Evolutionary conservation across 2,797 vertebrate species (phyloP), one percentile per base, ranked within the genome.

Genomic region (Scyliorhinus canicula): DNA sequence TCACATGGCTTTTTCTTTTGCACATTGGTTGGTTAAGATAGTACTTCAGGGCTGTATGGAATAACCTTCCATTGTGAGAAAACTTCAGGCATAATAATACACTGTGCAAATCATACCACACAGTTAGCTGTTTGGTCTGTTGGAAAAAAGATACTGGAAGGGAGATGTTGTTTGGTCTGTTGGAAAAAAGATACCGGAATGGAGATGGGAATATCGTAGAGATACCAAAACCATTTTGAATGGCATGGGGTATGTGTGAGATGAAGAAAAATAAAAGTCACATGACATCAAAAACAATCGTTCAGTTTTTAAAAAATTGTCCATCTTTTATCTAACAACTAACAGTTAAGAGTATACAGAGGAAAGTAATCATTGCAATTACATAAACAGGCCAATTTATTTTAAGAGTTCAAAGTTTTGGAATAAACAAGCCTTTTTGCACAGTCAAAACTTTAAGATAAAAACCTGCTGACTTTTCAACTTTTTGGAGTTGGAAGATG

Each of bases 381-480:
- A 94, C 50, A 31, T 94, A 94, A 93, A 71, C 11, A 93, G 40
- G 69, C 93, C 93, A 71, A 94, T 94, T 94, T 52, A 47, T 52
- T 93, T 67, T n/a, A 74, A 94, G 47, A 71, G 93, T 94, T 71
- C 67, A 71, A 94, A 94, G 67, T 55, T 74, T 71, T 47, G 47
- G 47, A 52, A 74, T 35, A 94, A 94, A 52, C 5, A 12, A 1
- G 12, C 47, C 28, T 74, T 71, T n/a, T 55, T 94, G 67, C 12
- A 93, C 44, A 94, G 93, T 52, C 31, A n/a, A 74, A 74, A 94
- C 31, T n/a, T 67, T 6, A 74, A 94, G 93, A 74, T 94, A 94
- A 74, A 67, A 74, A 94, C 47, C 93, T 35, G 93, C 65, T 55
- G 93, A 94, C 31, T 71, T 94, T 71, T 67, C 90, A 93, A 93